Conservation (phyloP, 2,113 vertebrate species). For the Sigmodon hispidus region DNA sequence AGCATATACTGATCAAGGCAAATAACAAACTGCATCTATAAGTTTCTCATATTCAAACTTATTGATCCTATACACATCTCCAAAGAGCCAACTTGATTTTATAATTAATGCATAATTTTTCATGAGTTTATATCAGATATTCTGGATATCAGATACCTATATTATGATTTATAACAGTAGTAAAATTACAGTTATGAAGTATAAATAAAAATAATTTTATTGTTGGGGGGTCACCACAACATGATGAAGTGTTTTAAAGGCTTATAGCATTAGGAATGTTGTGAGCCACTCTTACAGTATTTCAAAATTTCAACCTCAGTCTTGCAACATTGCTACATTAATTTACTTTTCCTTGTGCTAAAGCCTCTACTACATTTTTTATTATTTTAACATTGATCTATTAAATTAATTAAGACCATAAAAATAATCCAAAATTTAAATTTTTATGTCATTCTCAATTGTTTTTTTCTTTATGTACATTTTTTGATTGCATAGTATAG, state of each 20-base stretch:
- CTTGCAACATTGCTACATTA: neutral
- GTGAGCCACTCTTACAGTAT: neutral
- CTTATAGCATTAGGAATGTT: neutral
- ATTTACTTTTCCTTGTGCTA: neutral
- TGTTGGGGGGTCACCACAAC: neutral
- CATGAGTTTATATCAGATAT: neutral
- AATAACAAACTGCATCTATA: neutral
- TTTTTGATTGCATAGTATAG: neutral
- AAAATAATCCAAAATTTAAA: neutral
- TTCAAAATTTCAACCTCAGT: neutral
- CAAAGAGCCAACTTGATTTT: neutral
- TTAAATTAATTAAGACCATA: too few species aligned
- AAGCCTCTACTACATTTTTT: too few species aligned
- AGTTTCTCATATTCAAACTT: neutral
- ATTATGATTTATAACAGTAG: neutral
- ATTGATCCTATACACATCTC: neutral
- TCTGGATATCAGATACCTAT: neutral
- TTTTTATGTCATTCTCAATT: neutral
- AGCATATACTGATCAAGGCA: neutral
- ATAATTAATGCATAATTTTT: neutral
- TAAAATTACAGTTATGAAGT: neutral
- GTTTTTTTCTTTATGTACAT: neutral
- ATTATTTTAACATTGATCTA: too few species aligned
- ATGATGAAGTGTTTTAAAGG: neutral
- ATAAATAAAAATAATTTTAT: neutral